phyloP scores from a whole-genome alignment of 2,113 vertebrate genomes.

The Otus sunia region DNA sequence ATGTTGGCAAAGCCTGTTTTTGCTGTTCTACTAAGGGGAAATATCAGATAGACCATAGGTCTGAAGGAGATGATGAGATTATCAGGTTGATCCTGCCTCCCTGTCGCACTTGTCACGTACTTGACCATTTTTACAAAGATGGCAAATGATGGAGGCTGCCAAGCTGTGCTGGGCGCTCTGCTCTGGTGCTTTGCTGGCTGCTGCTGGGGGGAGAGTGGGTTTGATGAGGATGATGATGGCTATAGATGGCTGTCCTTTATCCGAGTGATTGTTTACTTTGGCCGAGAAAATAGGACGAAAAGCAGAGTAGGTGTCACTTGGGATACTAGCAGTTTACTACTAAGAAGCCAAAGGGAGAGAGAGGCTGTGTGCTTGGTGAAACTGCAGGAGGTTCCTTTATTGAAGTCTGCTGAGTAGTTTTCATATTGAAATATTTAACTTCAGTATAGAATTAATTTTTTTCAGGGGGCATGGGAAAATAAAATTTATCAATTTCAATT shows the following conservation, averaged over 20 bases:
- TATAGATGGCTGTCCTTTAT: background rate
- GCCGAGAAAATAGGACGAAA: background rate
- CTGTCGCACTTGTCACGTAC: accelerated
- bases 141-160: background rate
- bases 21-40: background rate
- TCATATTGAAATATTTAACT: background rate
- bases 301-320: background rate
- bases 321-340: background rate
- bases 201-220: accelerated
- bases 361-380: background rate
- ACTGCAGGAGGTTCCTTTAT: background rate
- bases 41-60: accelerated
- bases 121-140: background rate
- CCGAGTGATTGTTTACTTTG: background rate
- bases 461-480: background rate
- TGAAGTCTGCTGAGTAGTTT: background rate
- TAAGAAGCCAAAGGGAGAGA: background rate
- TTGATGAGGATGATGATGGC: background rate
- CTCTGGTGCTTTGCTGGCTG: accelerated
- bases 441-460: background rate
- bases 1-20: background rate
- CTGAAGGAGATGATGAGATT: accelerated
- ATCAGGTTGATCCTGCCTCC: accelerated
- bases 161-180: background rate
- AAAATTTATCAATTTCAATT: background rate